phyloP scores from a whole-genome alignment of 2,797 vertebrate genomes.

The Gobionotothen gibberifrons region DNA sequence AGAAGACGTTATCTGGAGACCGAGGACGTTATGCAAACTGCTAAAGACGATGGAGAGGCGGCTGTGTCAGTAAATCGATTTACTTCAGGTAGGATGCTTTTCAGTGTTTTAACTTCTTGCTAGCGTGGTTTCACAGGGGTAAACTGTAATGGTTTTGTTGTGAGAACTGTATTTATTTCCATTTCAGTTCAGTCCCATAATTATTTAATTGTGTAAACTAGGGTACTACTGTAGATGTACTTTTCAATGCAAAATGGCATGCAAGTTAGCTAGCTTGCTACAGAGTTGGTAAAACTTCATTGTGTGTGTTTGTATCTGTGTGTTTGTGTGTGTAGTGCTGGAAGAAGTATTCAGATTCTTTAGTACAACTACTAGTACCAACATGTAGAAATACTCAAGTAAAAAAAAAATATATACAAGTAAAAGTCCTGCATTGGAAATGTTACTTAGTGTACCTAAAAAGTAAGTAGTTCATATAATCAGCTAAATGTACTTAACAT shows the following conservation, averaged over 20 bases:
- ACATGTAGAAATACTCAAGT: too few species aligned
- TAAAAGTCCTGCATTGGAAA: too few species aligned
- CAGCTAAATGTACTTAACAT: too few species aligned
- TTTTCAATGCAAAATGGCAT: not conserved
- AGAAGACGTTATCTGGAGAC: constrained; percentile 3
- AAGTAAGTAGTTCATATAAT: too few species aligned
- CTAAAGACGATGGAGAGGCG: constrained; percentile 56
- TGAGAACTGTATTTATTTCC: not conserved
- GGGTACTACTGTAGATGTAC: too few species aligned
- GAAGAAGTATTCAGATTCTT: too few species aligned
- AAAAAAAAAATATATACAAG: too few species aligned
- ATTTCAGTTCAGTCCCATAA: too few species aligned
- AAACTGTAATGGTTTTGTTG: not conserved
- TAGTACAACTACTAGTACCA: too few species aligned
- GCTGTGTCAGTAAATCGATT: constrained; percentile 60
- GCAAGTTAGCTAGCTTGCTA: not conserved
- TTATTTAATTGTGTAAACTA: not conserved
- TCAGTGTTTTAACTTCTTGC: not conserved
- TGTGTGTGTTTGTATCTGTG: not conserved
- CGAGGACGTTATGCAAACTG: constrained; percentile 63
- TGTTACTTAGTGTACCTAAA: too few species aligned
- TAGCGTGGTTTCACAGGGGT: not conserved
- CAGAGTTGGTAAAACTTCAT: not conserved
- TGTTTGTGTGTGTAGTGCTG: not conserved
- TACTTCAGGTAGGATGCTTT: constrained; percentile 64